Evolutionary conservation across 2,797 vertebrate genomes (phyloP), one percentile per base, ranked within the genome.

Genomic region (Danio jaintianensis): DNA sequence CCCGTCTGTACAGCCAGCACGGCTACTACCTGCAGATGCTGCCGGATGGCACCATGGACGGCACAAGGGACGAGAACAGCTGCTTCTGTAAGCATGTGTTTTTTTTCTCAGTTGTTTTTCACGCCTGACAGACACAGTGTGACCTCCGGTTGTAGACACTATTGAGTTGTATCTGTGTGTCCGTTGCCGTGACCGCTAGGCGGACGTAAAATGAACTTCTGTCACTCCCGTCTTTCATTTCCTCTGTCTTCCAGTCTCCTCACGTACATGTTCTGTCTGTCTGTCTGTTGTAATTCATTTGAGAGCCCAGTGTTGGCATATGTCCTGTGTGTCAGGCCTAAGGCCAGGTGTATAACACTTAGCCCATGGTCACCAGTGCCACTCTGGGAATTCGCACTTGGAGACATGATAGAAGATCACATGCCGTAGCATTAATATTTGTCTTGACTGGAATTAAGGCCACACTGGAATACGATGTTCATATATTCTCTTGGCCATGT

Each of bases 11-110:
- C 94, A 98, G 96, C 91, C 95, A 97, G 85, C 97, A 99, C 89
- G 98, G 97, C 82, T 99, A 93, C 92, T 97, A 98, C 94, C 95
- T 99, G 90, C 97, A 99, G 93, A 94, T 99, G 92, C 97, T 97
- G 90, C 95, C 97, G 86, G 97, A 98, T 89, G 97, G 98, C 90
- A 96, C 96, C 81, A 95, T 99, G 87, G 97, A 99, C 92, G 96
- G 98, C 90, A 98, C 97, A 85, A 96, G 96, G 92, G 97, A 99
- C 70, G 97, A 99, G 89, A 95, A 95, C 92, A 97, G 96, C 91
- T 96, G 94, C 90, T 96, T 94, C 78, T 95, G 95, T 96, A 94
- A 95, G 94, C 95, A 4, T 10, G 9, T 40, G 9, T 40, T 13
- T 40, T 53, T 42, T 53, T 70, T 59, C 62, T 43, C 50, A 43